Percentiles rank a stretch among this genome's conserved stretches.
Conservation (phyloP, 1,140 invertebrate species). For the Caenorhabditis inopinata region DNA sequence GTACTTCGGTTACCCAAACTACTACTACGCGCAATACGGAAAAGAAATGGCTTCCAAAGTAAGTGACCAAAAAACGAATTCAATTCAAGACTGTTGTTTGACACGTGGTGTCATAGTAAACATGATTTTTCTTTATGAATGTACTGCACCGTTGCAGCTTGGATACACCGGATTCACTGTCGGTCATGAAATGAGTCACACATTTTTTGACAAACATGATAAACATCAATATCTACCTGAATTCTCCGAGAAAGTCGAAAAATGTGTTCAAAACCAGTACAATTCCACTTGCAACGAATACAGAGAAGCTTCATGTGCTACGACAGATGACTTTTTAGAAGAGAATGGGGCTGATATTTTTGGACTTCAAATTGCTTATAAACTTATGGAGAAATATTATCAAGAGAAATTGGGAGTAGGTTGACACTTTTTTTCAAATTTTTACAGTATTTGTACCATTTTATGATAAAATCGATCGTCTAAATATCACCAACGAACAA, state of each 20-base stretch:
- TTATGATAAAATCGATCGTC: too few species aligned
- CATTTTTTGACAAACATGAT: not conserved
- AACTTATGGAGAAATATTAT: not conserved
- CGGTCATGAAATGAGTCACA: not conserved
- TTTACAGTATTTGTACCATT: too few species aligned
- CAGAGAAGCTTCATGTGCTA: not conserved
- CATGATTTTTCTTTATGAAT: too few species aligned
- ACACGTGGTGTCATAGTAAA: too few species aligned
- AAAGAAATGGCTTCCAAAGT: too few species aligned
- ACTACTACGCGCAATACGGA: too few species aligned
- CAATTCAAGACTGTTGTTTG: too few species aligned
- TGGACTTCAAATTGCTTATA: not conserved
- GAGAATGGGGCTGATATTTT: constrained; percentile 11
- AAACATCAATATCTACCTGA: not conserved
- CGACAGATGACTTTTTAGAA: not conserved
- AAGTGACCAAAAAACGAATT: too few species aligned
- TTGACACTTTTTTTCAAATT: too few species aligned
- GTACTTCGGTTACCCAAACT: too few species aligned
- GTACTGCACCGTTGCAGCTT: too few species aligned
- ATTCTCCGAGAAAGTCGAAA: not conserved
- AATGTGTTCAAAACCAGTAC: not conserved
- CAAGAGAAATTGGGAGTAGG: not conserved
- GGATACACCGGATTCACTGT: not conserved
- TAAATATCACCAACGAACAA: too few species aligned
- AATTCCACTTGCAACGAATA: not conserved